These are phyloP conservation scores for Cryptotis parvus DNA, from an alignment of 2,113 vertebrate genomes.

Conservation along the genomic window DNA sequence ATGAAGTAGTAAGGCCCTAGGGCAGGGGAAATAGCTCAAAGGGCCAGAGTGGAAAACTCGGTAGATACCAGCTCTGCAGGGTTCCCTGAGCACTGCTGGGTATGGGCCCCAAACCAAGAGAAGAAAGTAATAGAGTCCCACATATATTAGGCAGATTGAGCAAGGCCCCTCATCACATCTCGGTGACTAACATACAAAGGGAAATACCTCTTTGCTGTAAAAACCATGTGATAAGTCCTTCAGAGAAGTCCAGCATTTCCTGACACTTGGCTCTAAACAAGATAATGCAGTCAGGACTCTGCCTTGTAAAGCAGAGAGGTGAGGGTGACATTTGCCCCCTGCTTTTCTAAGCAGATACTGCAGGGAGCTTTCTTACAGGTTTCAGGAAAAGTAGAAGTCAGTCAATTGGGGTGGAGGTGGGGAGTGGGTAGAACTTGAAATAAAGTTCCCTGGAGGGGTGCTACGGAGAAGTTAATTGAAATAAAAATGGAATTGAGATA, in stretches of 20 bases:
- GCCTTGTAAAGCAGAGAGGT: background rate
- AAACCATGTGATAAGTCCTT: background rate
- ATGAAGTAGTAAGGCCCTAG: background rate
- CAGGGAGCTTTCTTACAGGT: background rate
- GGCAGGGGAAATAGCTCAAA: no score
- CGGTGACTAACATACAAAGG: background rate
- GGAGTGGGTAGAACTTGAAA: background rate
- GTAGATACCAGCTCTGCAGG: no score
- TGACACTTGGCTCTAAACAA: background rate
- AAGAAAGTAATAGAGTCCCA: no score
- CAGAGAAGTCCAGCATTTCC: slow-evolving; percentile 27
- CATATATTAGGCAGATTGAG: background rate
- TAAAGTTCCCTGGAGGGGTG: background rate
- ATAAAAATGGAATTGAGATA: background rate
- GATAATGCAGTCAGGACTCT: background rate
- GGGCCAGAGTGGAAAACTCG: no score
- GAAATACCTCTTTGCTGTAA: background rate
- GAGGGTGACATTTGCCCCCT: background rate
- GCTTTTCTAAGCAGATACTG: background rate
- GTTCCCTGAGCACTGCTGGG: no score
- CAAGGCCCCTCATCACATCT: background rate
- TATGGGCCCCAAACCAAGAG: no score
- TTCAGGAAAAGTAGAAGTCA: background rate
- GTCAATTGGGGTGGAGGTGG: background rate
- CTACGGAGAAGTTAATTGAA: background rate